Evolutionary conservation across 2,113 vertebrate genomes (phyloP).

Genomic region (Oncorhynchus clarkii): DNA sequence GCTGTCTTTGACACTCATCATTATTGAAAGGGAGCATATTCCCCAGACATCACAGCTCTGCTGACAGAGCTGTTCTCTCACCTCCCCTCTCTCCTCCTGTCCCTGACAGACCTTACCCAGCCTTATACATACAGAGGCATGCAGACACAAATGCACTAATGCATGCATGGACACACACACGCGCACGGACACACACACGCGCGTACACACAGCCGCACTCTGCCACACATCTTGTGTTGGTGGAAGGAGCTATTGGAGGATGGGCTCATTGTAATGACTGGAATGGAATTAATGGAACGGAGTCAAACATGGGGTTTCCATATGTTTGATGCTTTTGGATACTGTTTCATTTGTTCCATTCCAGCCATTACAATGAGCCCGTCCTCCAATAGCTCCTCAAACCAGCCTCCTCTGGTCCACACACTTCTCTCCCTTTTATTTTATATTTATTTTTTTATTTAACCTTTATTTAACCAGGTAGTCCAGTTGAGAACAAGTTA

Average conservation of each 20-base stretch:
- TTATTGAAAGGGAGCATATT: slow-evolving; percentile 29
- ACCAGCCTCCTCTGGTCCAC: background rate
- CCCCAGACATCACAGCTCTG: slow-evolving; percentile 25
- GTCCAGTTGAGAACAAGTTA: too few relatives aligned
- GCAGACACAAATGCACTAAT: background rate
- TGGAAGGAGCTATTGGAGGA: too few relatives aligned
- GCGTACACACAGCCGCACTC: background rate
- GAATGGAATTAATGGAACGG: too few relatives aligned
- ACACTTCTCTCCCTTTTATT: slow-evolving; percentile 11
- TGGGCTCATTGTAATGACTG: too few relatives aligned
- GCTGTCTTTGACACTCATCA: slow-evolving; percentile 17
- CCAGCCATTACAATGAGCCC: too few relatives aligned
- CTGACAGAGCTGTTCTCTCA: slow-evolving; percentile 46
- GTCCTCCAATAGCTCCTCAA: too few relatives aligned
- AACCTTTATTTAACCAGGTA: too few relatives aligned
- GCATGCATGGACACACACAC: background rate
- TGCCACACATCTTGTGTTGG: background rate
- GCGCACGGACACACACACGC: background rate
- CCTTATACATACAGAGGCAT: background rate
- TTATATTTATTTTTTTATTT: too few relatives aligned
- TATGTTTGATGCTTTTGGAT: too few relatives aligned
- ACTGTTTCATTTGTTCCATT: too few relatives aligned
- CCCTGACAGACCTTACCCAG: slow-evolving; percentile 16
- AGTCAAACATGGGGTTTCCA: too few relatives aligned
- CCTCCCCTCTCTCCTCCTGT: slow-evolving; percentile 1